phyloP scores from a whole-genome alignment of 1,140 invertebrate species.

The Eupristina koningsbergeri region DNA sequence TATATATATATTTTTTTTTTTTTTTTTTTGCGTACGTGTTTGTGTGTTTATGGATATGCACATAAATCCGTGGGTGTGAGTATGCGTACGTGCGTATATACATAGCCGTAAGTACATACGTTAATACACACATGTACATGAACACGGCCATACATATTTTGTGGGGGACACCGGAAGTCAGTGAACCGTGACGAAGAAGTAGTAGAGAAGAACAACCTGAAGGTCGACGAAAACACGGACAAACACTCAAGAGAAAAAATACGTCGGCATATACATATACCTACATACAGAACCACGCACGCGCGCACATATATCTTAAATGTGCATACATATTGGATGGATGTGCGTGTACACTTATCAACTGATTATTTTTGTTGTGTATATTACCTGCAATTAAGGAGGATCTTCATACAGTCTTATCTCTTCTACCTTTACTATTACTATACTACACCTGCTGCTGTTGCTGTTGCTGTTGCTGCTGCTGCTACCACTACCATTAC shows the following conservation, averaged over 20 bases:
- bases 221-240: not conserved
- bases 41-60: not conserved
- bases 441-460: no score
- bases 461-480: no score
- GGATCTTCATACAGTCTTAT: not conserved
- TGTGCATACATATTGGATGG: not conserved
- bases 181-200: constrained; percentile 37
- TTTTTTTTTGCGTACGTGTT: not conserved
- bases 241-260: not conserved
- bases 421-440: no score
- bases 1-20: constrained; percentile 1
- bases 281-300: not conserved
- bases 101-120: not conserved
- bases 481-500: no score
- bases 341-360: not conserved
- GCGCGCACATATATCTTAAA: not conserved
- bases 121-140: not conserved
- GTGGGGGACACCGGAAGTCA: constrained; percentile 29
- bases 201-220: not conserved
- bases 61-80: not conserved
- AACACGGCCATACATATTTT: not conserved
- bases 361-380: not conserved
- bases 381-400: not conserved
- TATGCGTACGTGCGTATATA: not conserved
- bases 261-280: not conserved